Percentiles rank a stretch among this genome's conserved stretches.
Conservation (phyloP, 2,797 vertebrate genomes). For the Nannoperca australis region DNA sequence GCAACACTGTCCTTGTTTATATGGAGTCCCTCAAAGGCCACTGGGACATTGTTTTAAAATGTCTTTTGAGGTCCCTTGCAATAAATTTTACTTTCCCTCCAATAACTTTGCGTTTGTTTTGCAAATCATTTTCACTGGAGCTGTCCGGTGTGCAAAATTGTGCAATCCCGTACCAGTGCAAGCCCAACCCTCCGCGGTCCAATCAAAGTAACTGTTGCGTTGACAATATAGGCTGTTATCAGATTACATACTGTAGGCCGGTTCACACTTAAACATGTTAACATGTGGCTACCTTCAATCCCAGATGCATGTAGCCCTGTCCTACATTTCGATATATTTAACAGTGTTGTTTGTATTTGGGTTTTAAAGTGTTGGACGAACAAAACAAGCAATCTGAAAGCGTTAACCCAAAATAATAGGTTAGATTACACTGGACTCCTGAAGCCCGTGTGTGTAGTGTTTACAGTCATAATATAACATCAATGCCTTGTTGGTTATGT, state of each 20-base stretch:
- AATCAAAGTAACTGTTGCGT: not conserved
- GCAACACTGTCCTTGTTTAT: not conserved
- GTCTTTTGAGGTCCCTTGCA: not conserved
- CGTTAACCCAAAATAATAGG: too few species aligned
- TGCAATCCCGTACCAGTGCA: not conserved
- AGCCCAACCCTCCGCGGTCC: too few species aligned
- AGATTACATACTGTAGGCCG: not conserved
- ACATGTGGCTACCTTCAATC: not conserved
- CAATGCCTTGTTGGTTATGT: not conserved
- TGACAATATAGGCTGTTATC: not conserved
- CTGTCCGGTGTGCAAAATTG: not conserved
- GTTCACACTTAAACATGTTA: not conserved
- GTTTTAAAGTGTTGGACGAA: not conserved
- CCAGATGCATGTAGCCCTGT: not conserved
- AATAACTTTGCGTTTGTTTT: constrained; percentile 13
- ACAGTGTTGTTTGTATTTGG: constrained; percentile 9
- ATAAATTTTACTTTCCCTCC: not conserved
- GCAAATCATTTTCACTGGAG: not conserved
- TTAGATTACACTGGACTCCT: not conserved
- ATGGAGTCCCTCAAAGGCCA: not conserved
- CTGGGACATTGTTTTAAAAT: not conserved
- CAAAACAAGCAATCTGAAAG: not conserved
- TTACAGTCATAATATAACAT: not conserved
- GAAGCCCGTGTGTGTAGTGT: not conserved
- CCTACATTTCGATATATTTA: not conserved